Evolutionary conservation across 2,888 invertebrate species (phyloP).

Genomic region (Tetranychus piercei): DNA sequence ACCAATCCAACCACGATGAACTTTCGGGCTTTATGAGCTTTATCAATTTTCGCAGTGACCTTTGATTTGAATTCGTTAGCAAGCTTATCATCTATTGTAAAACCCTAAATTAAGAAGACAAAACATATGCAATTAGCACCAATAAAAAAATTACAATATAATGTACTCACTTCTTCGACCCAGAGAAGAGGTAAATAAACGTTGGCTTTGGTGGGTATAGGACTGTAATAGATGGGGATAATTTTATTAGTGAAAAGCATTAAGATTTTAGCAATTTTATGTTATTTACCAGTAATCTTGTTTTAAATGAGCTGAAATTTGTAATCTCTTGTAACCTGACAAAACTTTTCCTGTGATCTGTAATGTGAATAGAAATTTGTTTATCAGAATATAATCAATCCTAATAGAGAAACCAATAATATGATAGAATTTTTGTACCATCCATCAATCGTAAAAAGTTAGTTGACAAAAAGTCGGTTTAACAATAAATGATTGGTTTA

Average conservation of each 20-base stretch:
- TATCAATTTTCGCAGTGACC: neutral
- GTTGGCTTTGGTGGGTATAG: neutral
- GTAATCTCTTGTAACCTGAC: neutral
- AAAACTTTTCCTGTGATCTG: constrained; percentile 4
- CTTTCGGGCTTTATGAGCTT: neutral
- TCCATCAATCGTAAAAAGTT: too few relatives aligned
- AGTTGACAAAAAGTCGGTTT: too few relatives aligned
- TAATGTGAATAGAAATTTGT: neutral
- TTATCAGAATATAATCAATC: too few relatives aligned
- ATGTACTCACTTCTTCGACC: neutral
- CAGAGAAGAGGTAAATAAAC: neutral
- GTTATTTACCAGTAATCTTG: neutral
- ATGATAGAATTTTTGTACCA: too few relatives aligned
- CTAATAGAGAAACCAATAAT: too few relatives aligned
- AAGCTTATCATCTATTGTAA: neutral
- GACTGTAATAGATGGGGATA: neutral
- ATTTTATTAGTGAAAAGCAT: neutral
- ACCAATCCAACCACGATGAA: neutral
- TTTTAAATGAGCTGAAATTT: neutral
- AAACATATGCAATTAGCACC: neutral
- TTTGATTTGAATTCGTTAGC: neutral
- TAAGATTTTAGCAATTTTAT: neutral
- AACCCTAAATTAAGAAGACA: neutral
- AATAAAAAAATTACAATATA: neutral
- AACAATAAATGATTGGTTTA: too few relatives aligned